A percentile compares a stretch with the other conserved stretches of the same genome.
Evolutionary conservation across 2,113 vertebrate genomes (phyloP).

Genomic region (Ceyx cyanopectus): DNA sequence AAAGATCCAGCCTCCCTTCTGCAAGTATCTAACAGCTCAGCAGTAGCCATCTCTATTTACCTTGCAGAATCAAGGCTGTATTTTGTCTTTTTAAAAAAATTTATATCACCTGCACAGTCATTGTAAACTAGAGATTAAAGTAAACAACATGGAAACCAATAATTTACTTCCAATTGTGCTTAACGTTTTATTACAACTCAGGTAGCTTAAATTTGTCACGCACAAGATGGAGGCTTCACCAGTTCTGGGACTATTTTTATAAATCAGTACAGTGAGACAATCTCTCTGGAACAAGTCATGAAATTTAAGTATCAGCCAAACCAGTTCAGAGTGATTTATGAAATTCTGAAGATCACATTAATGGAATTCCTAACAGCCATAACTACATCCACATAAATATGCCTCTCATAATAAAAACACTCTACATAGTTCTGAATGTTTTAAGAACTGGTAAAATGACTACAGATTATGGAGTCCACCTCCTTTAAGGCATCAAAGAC

Average conservation of each 20-base stretch:
- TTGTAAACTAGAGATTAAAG: slow-evolving; percentile 30
- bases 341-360: slow-evolving; percentile 63
- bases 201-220: slow-evolving; percentile 14
- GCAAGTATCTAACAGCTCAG: background rate
- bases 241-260: slow-evolving; percentile 22
- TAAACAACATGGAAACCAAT: slow-evolving; percentile 28
- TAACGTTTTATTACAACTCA: slow-evolving; percentile 34
- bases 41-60: background rate
- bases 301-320: slow-evolving; percentile 46
- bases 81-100: background rate
- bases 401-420: slow-evolving; percentile 66
- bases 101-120: background rate
- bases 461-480: slow-evolving; percentile 58
- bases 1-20: background rate
- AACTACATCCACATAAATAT: slow-evolving; percentile 69
- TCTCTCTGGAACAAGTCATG: slow-evolving; percentile 41
- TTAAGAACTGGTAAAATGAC: slow-evolving; percentile 68
- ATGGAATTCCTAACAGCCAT: slow-evolving; percentile 62
- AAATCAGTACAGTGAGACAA: slow-evolving; percentile 45
- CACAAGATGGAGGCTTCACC: background rate
- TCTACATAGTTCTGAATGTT: slow-evolving; percentile 59
- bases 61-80: background rate
- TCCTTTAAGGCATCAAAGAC: slow-evolving; percentile 66
- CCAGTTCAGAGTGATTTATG: slow-evolving; percentile 49
- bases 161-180: slow-evolving; percentile 36